A percentile compares a stretch with the other conserved stretches of the same genome.
These are phyloP conservation scores for Brachymystax lenok DNA, from an alignment of 2,797 vertebrate species.

Conservation along the genomic window DNA sequence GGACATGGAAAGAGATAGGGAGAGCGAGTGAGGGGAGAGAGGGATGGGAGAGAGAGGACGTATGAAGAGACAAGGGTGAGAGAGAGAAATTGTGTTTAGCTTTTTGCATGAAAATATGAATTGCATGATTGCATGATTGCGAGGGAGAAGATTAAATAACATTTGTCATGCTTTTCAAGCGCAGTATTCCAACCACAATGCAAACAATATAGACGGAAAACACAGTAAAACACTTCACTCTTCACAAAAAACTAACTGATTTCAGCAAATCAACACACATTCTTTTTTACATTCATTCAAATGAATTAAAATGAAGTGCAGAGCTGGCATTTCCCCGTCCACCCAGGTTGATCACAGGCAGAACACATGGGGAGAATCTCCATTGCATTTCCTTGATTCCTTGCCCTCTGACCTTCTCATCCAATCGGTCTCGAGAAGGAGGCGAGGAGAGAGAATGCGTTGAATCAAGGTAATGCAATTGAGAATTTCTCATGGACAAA, in stretches of 20 bases:
- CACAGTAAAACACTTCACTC: not conserved
- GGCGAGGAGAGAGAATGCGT: not conserved
- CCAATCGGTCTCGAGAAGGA: not conserved
- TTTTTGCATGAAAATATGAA: not conserved
- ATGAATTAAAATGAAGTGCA: not conserved
- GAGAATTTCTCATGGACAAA: not conserved
- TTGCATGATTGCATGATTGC: not conserved
- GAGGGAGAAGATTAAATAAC: not conserved
- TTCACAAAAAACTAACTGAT: not conserved
- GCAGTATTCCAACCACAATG: not conserved
- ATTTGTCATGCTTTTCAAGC: not conserved
- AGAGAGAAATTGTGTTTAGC: not conserved
- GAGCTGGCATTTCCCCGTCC: not conserved
- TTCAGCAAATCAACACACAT: not conserved
- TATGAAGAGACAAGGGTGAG: not conserved
- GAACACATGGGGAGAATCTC: no score
- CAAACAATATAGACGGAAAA: not conserved
- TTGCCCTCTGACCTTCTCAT: not conserved
- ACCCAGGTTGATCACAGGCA: not conserved
- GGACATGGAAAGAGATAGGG: no score
- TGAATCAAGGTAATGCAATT: not conserved
- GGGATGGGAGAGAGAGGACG: not conserved
- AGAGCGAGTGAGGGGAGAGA: no score
- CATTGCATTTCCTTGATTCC: not conserved
- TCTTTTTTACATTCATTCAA: not conserved